A percentile compares a stretch with the other conserved stretches of the same genome.
Evolutionary conservation across 2,113 vertebrate genomes (phyloP).

Genomic region (Callionymus lyra): DNA sequence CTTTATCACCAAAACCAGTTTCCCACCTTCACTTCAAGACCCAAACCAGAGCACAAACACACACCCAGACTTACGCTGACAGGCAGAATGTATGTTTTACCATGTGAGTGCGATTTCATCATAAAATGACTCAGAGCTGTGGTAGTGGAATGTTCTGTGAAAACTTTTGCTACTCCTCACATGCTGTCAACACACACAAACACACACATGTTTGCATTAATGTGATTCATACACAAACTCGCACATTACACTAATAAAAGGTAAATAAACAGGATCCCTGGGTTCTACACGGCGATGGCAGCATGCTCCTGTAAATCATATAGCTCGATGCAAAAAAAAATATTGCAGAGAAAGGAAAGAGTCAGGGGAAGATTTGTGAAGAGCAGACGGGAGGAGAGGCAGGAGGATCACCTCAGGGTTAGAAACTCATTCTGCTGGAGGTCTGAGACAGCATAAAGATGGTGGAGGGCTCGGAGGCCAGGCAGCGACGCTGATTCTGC

Average conservation of each 20-base stretch:
- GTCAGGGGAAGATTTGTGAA: not conserved
- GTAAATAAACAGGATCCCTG: constrained; percentile 2
- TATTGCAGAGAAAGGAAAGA: not conserved
- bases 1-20: too few relatives aligned
- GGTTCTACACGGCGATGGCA: constrained; percentile 13
- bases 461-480: constrained; percentile 95
- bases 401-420: constrained; percentile 80
- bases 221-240: constrained; percentile 11
- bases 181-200: constrained; percentile 73
- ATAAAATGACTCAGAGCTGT: constrained; percentile 77
- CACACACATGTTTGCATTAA: constrained; percentile 10
- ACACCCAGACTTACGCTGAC: constrained; percentile 8
- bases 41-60: constrained; percentile 1
- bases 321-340: not conserved
- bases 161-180: constrained; percentile 63
- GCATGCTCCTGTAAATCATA: too few relatives aligned
- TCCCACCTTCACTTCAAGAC: constrained; percentile 10
- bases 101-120: constrained; percentile 76
- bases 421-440: constrained; percentile 97
- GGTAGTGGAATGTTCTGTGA: constrained; percentile 64
- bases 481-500: constrained; percentile 86
- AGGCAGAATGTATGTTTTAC: constrained; percentile 66
- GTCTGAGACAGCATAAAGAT: constrained; percentile 99
- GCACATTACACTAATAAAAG: not conserved
- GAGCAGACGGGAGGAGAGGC: constrained; percentile 22